Conservation (phyloP, 1,140 invertebrate species). For the Brachionus calyciflorus region DNA sequence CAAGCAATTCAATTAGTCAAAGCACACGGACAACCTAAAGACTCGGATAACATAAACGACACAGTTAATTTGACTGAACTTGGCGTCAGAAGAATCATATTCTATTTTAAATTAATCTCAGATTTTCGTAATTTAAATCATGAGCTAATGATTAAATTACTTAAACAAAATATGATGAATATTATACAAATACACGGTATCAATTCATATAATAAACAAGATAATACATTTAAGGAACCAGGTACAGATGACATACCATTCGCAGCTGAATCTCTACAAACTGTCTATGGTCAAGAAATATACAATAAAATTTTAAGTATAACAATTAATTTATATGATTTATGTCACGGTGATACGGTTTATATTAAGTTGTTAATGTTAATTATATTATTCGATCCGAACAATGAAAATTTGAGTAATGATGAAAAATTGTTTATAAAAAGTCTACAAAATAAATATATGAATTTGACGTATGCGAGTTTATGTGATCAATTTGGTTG, state of each 20-base stretch:
- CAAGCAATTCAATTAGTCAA: slow-evolving; percentile 43
- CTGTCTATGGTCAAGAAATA: slow-evolving; percentile 33
- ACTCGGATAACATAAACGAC: slow-evolving; percentile 22
- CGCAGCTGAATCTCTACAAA: slow-evolving; percentile 13
- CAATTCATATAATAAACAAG: slow-evolving; percentile 37
- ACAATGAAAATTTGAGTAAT: not conserved
- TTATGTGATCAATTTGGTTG: not conserved
- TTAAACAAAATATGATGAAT: slow-evolving; percentile 45
- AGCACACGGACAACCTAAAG: slow-evolving; percentile 13
- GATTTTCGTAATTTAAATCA: slow-evolving; percentile 44
- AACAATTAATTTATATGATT: slow-evolving; percentile 34
- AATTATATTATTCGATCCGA: slow-evolving; percentile 28
- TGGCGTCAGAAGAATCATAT: slow-evolving; percentile 34
- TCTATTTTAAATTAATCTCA: slow-evolving; percentile 43
- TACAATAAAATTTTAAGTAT: not conserved
- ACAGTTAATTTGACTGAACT: slow-evolving; percentile 41
- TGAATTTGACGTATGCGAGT: slow-evolving; percentile 5
- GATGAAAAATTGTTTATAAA: slow-evolving; percentile 9
- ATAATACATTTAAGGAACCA: slow-evolving; percentile 22
- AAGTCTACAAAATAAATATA: slow-evolving; percentile 20
- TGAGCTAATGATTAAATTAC: slow-evolving; percentile 35
- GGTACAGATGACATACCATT: slow-evolving; percentile 40
- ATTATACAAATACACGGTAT: slow-evolving; percentile 43
- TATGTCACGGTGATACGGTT: slow-evolving; percentile 17
- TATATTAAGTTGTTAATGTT: slow-evolving; percentile 35